Conservation (phyloP, 2,888 invertebrate species). For the Mythimna impura region DNA sequence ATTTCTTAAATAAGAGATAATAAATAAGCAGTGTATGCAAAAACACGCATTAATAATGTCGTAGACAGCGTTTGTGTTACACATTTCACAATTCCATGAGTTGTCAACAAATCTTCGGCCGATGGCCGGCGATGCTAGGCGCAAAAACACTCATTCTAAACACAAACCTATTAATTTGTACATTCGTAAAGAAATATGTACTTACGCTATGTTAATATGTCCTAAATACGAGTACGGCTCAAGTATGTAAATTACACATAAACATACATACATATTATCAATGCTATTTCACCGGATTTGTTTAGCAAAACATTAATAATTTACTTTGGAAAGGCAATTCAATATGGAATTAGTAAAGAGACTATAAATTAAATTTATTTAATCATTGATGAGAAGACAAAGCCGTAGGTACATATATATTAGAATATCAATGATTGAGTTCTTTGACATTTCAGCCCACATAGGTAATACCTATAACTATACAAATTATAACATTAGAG, state of each 20-base stretch:
- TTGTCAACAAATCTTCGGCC: constrained; percentile 31
- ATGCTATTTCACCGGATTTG: constrained; percentile 35
- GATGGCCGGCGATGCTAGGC: constrained; percentile 10
- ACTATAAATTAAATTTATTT: constrained; percentile 19
- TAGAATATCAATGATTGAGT: constrained; percentile 16
- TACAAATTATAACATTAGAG: not conserved
- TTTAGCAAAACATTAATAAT: constrained; percentile 35
- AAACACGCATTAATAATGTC: not conserved
- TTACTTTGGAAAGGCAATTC: constrained; percentile 19
- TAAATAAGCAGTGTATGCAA: constrained; percentile 1
- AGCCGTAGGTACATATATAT: constrained; percentile 13
- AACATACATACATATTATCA: constrained; percentile 30
- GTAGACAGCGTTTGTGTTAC: constrained; percentile 8
- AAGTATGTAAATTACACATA: constrained; percentile 41
- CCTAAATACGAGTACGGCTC: constrained; percentile 37
- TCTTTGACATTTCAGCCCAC: constrained; percentile 29
- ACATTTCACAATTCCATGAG: not conserved
- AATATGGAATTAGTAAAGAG: constrained; percentile 11
- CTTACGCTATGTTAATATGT: constrained; percentile 24
- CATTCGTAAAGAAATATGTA: constrained; percentile 31
- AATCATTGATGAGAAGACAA: constrained; percentile 21
- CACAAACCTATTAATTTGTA: constrained; percentile 41
- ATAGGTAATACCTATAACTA: not conserved
- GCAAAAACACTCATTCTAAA: constrained; percentile 28
- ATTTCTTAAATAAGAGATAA: not conserved